Evolutionary conservation across 2,113 vertebrate genomes (phyloP).

Genomic region (Pipra filicauda): DNA sequence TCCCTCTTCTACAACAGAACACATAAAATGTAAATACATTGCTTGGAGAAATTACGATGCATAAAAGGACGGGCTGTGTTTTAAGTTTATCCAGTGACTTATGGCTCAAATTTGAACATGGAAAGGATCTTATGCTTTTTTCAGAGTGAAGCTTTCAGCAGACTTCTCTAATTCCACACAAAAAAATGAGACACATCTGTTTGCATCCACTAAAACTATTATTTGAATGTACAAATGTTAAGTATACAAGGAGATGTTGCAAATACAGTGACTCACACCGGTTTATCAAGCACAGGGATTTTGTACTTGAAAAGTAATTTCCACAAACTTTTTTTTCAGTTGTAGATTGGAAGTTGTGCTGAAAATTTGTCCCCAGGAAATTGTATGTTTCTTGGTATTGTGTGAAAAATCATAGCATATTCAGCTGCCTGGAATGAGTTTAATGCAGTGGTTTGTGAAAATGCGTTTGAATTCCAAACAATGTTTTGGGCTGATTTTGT

Average conservation of each 20-base stretch:
- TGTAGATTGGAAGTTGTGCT: neutral
- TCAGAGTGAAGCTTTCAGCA: slow-evolving; percentile 57
- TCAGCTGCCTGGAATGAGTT: neutral
- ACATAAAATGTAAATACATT: slow-evolving; percentile 66
- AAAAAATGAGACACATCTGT: slow-evolving; percentile 62
- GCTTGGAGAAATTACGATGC: slow-evolving; percentile 48
- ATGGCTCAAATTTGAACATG: slow-evolving; percentile 53
- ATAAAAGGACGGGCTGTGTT: slow-evolving; percentile 51
- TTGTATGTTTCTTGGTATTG: neutral
- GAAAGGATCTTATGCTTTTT: slow-evolving; percentile 50
- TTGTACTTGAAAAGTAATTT: slow-evolving; percentile 3
- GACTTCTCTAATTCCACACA: slow-evolving; percentile 54
- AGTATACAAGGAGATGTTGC: neutral
- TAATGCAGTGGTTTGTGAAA: neutral
- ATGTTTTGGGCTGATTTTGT: neutral
- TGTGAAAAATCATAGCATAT: neutral
- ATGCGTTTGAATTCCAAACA: slow-evolving; percentile 4
- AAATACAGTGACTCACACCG: neutral
- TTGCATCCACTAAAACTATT: neutral
- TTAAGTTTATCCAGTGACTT: slow-evolving; percentile 64
- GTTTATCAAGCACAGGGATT: neutral
- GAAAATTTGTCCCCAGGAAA: neutral
- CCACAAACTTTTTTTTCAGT: neutral
- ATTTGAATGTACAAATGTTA: slow-evolving; percentile 25
- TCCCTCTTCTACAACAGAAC: slow-evolving; percentile 71